Evolutionary conservation across 2,113 vertebrate species (phyloP), one percentile per base, ranked within the genome.

Genomic region (Scopus umbretta): DNA sequence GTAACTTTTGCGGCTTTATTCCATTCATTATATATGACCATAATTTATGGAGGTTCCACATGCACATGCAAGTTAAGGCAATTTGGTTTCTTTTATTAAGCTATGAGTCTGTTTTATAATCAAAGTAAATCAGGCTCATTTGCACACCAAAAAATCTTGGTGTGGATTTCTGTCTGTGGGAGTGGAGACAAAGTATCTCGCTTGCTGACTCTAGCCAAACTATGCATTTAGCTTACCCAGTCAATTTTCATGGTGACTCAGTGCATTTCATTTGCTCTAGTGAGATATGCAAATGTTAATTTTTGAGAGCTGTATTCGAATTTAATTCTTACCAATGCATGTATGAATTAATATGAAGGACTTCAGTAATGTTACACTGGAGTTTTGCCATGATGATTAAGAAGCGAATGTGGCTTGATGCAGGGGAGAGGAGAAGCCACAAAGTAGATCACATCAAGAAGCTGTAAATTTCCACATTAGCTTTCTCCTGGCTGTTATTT

Each of bases 81-180:
- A 95, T 95, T 97, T 97, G 53, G 96, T 94, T 96, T 95, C 96
- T 95, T 96, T 97, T 96, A 97, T 97, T 97, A 97, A 97, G 89
- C 91, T 91, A 89, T 97, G 96, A 96, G 94, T 95, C 95, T 97
- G 80, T 95, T 95, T 97, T 96, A 96, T 94, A 96, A 97, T 97
- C 97, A 95, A 96, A 97, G 95, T 91, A 95, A 97, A 91, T 91
- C 91, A 94, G 58, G 63, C 92, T 97, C 89, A 97, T 95, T 97
- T 96, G 97, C 97, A 97, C 97, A 97, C 96, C 95, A 97, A 96
- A 97, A 97, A 96, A 95, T 95, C 94, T 97, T 94, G 86, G 91
- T 95, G 96, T 94, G 92, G 83, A 92, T 96, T 97, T 97, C 92
- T 95, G 95, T 97, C 96, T 90, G 89, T 94, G 92, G 96, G 95